phyloP scores from a whole-genome alignment of 2,888 invertebrate genomes.

The Trissolcus japonicus region DNA sequence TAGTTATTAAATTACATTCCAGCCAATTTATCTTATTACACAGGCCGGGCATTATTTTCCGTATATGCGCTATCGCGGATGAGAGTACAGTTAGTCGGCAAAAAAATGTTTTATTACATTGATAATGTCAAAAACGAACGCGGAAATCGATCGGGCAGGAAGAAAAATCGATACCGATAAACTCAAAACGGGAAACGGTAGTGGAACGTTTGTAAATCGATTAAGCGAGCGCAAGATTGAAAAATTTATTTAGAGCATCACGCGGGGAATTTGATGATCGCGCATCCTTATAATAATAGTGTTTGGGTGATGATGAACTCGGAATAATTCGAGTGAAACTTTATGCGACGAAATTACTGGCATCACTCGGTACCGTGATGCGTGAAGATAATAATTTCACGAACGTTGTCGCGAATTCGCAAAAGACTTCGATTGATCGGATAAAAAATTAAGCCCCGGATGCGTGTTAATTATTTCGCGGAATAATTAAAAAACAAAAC shows the following conservation, averaged over 20 bases:
- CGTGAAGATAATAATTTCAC: slow-evolving; percentile 52
- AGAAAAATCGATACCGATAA: not conserved
- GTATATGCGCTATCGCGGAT: too few relatives aligned
- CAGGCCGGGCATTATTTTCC: not conserved
- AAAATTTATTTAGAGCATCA: slow-evolving; percentile 16
- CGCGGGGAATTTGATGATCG: slow-evolving; percentile 22
- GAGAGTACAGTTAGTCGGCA: too few relatives aligned
- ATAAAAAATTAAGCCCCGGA: slow-evolving; percentile 9
- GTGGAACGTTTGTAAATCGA: slow-evolving; percentile 12
- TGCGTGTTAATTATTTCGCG: slow-evolving; percentile 25
- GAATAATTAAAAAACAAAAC: too few relatives aligned
- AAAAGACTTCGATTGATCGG: slow-evolving; percentile 22
- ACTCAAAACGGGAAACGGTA: not conserved
- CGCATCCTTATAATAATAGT: slow-evolving; percentile 45
- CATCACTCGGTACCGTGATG: slow-evolving; percentile 45
- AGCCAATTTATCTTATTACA: slow-evolving; percentile 39
- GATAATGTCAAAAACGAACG: too few relatives aligned
- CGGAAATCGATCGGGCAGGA: too few relatives aligned
- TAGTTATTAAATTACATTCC: slow-evolving; percentile 37
- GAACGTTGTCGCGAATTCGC: slow-evolving; percentile 42
- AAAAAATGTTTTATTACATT: too few relatives aligned
- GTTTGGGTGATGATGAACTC: slow-evolving; percentile 39
- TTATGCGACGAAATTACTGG: slow-evolving; percentile 52
- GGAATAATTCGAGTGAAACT: slow-evolving; percentile 42
- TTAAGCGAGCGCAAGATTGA: slow-evolving; percentile 16